Conservation (phyloP, 1,140 invertebrate species). For the Yoshiicerus persimilis region DNA sequence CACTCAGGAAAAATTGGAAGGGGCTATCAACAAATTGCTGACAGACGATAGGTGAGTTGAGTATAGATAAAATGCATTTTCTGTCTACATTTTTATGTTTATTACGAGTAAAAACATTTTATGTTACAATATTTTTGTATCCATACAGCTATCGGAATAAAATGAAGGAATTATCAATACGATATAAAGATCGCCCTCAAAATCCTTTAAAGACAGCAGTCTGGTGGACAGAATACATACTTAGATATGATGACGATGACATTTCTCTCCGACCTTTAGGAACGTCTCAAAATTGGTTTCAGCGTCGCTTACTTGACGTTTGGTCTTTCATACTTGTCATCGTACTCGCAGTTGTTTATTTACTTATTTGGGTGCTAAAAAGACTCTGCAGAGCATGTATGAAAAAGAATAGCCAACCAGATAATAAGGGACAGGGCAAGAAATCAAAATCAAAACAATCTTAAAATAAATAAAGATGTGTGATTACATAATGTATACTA, state of each 20-base stretch:
- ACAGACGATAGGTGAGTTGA: conserved; percentile 21
- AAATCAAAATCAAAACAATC: background rate
- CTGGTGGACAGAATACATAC: conserved; percentile 48
- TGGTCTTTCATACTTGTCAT: conserved; percentile 32
- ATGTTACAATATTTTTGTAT: no score
- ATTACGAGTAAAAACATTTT: no score
- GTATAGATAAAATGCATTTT: background rate
- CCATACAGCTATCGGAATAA: conserved; percentile 36
- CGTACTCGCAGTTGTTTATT: background rate
- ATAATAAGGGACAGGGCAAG: background rate
- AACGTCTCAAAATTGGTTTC: conserved; percentile 32
- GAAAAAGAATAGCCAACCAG: background rate
- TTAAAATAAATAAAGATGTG: background rate
- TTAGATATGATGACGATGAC: conserved; percentile 36
- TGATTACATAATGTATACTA: background rate
- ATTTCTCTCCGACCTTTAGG: conserved; percentile 26
- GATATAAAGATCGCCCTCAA: conserved; percentile 35
- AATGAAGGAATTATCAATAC: background rate
- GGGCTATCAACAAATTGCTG: conserved; percentile 30
- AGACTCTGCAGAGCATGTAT: background rate
- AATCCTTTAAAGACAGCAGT: conserved; percentile 38
- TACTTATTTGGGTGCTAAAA: background rate
- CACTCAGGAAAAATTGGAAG: conserved; percentile 1
- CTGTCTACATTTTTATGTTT: background rate
- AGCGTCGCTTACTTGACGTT: conserved; percentile 38